Evolutionary conservation across 2,888 invertebrate species (phyloP).

Genomic region (Euproctis similis): DNA sequence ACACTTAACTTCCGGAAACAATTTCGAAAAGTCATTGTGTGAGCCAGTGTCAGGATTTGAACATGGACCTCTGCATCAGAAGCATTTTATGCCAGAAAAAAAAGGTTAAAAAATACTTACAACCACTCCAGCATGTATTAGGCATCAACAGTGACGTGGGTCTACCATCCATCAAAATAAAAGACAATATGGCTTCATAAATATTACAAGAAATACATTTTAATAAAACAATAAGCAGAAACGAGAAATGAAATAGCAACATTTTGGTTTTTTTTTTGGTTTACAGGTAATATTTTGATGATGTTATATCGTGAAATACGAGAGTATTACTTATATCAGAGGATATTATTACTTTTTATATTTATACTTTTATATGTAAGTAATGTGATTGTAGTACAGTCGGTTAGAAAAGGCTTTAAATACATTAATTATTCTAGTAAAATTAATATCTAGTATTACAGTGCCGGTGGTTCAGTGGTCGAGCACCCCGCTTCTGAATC

Average conservation of each 20-base stretch:
- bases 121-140: slow-evolving; percentile 42
- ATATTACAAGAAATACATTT: slow-evolving; percentile 6
- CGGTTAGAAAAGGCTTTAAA: not conserved
- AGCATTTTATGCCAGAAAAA: not conserved
- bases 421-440: no score
- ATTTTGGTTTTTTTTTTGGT: slow-evolving; percentile 8
- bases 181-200: slow-evolving; percentile 35
- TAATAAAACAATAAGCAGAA: slow-evolving; percentile 4
- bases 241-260: slow-evolving; percentile 1
- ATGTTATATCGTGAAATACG: slow-evolving; percentile 2
- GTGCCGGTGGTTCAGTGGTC: no score
- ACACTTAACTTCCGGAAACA: no score
- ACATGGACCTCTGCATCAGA: no score
- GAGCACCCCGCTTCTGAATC: no score
- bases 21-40: no score
- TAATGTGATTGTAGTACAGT: slow-evolving; percentile 10
- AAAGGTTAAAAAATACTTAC: slow-evolving; percentile 33
- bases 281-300: slow-evolving; percentile 4
- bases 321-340: slow-evolving; percentile 8
- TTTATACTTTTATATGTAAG: slow-evolving; percentile 1
- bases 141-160: slow-evolving; percentile 44
- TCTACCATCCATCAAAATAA: slow-evolving; percentile 34
- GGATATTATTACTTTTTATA: no score
- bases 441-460: no score
- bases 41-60: no score